These are phyloP conservation scores for Drosophila pachea DNA, from an alignment of 1,140 invertebrate species.

Conservation along the genomic window DNA sequence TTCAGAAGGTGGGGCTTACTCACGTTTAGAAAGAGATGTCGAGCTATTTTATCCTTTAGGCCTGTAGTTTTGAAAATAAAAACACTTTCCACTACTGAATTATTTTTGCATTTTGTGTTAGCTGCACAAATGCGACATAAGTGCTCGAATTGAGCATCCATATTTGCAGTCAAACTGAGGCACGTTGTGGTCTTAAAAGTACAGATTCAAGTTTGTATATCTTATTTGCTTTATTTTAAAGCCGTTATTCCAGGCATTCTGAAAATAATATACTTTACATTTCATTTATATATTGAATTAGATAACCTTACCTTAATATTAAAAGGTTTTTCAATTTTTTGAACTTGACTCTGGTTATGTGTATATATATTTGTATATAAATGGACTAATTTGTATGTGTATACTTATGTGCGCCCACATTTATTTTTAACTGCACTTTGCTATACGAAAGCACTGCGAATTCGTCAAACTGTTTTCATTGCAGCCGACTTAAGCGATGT, in stretches of 20 bases:
- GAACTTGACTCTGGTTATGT: not conserved
- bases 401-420: constrained; percentile 3
- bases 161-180: constrained; percentile 7
- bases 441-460: constrained; percentile 26
- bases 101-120: constrained; percentile 73
- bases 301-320: not conserved
- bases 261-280: constrained; percentile 2
- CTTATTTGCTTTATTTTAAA: not conserved
- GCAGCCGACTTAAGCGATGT: constrained; percentile 30
- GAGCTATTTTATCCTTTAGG: constrained; percentile 69
- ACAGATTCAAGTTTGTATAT: not conserved
- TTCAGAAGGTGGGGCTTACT: constrained; percentile 29
- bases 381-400: constrained; percentile 2
- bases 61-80: constrained; percentile 71
- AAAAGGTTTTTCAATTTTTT: not conserved
- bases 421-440: constrained; percentile 41
- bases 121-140: constrained; percentile 73
- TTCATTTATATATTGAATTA: not conserved
- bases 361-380: not conserved
- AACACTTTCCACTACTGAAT: constrained; percentile 70
- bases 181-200: constrained; percentile 1
- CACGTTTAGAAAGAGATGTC: constrained; percentile 67
- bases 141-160: constrained; percentile 71
- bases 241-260: constrained; percentile 11
- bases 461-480: constrained; percentile 34